These are phyloP conservation scores for Strigamia maritima DNA, from an alignment of 2,888 invertebrate genomes.

Conservation along the genomic window DNA sequence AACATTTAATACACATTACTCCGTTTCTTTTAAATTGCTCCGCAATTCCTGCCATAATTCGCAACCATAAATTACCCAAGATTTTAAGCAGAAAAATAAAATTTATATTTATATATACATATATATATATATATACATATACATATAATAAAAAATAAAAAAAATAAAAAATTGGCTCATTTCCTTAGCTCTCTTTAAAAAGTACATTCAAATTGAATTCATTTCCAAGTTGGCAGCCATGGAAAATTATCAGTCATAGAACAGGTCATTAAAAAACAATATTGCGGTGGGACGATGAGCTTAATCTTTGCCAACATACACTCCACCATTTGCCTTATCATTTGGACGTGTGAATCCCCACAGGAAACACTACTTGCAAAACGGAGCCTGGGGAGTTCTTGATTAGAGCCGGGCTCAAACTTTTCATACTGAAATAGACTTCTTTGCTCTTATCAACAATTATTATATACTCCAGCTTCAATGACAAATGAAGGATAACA, in stretches of 20 bases:
- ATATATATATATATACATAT: too few relatives aligned
- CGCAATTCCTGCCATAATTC: not conserved
- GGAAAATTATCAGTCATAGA: conserved; percentile 15
- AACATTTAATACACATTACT: not conserved
- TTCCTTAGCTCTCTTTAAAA: not conserved
- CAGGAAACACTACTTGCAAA: conserved; percentile 15
- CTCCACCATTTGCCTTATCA: conserved; percentile 15
- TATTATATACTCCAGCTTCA: not conserved
- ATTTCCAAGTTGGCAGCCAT: conserved; percentile 10
- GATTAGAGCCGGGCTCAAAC: conserved; percentile 10
- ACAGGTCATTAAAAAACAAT: conserved; percentile 15
- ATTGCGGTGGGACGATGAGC: conserved; percentile 15
- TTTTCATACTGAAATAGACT: not conserved
- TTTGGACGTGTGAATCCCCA: conserved; percentile 10
- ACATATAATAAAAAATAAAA: not conserved
- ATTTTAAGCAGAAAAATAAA: not conserved
- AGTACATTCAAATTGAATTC: conserved; percentile 10
- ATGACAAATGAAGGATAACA: conserved; percentile 10
- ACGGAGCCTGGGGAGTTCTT: conserved; percentile 10
- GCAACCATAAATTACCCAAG: not conserved
- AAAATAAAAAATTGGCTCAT: not conserved
- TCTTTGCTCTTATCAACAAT: conserved; percentile 1
- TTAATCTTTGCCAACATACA: conserved; percentile 15
- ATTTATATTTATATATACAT: too few relatives aligned
- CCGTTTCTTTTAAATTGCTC: not conserved